A percentile compares a stretch with the other conserved stretches of the same genome.
Evolutionary conservation across 2,113 vertebrate species (phyloP).

Genomic region (Prionailurus bengalensis): DNA sequence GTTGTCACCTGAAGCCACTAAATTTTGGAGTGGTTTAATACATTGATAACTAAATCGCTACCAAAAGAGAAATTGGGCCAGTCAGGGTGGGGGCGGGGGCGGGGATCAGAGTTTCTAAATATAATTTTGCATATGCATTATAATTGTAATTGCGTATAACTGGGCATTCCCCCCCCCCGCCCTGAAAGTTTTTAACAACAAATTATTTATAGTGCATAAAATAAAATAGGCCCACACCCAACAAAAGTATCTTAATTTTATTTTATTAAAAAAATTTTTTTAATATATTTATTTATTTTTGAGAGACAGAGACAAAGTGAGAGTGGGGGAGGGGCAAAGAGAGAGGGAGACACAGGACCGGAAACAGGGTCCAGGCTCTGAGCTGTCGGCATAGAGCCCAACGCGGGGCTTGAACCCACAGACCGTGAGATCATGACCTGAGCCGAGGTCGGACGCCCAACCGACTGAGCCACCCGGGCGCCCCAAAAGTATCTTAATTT

Average conservation of each 20-base stretch:
- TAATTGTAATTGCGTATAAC: not conserved
- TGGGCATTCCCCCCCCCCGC: fast-evolving
- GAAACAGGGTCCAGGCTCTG: too few species aligned
- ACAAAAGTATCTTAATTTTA: not conserved
- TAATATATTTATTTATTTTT: too few species aligned
- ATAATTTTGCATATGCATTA: not conserved
- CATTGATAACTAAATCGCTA: not conserved
- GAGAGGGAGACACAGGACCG: too few species aligned
- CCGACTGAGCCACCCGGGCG: too few species aligned
- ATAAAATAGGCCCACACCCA: not conserved
- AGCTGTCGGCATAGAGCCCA: too few species aligned
- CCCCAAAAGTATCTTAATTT: not conserved
- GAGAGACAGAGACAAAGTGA: too few species aligned
- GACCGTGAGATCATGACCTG: too few species aligned
- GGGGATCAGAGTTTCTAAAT: not conserved
- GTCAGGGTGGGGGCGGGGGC: fast-evolving
- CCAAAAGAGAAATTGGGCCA: not conserved
- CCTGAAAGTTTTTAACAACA: not conserved
- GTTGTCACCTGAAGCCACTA: not conserved
- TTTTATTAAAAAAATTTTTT: too few species aligned
- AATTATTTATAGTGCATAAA: not conserved
- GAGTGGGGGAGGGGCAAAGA: too few species aligned
- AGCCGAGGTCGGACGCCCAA: too few species aligned
- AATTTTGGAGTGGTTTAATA: not conserved
- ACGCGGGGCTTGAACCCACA: too few species aligned